Evolutionary conservation across 2,113 vertebrate genomes (phyloP).

Genomic region (Pandion haliaetus): DNA sequence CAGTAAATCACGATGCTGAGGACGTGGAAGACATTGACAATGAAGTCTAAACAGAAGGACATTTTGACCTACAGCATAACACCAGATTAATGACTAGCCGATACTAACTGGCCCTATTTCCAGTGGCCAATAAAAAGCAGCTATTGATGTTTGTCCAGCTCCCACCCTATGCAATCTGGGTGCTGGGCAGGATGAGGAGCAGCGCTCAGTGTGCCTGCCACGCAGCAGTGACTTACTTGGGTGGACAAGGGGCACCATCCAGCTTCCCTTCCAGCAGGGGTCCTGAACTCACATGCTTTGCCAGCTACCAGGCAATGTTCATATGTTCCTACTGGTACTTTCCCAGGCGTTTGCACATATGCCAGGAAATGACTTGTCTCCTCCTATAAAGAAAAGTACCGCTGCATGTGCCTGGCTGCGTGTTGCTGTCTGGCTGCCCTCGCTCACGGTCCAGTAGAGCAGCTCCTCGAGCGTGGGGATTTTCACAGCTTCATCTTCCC

Average conservation of each 20-base stretch:
- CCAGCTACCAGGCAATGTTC: background rate
- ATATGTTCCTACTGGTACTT: background rate
- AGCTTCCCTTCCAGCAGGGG: background rate
- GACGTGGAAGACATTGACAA: slow-evolving; percentile 41
- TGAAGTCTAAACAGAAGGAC: slow-evolving; percentile 56
- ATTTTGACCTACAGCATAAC: slow-evolving; percentile 57
- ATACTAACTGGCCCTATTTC: background rate
- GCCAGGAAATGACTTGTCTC: background rate
- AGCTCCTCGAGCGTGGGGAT: background rate
- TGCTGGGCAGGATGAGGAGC: background rate
- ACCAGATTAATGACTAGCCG: slow-evolving; percentile 26
- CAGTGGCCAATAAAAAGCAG: background rate
- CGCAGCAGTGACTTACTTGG: background rate
- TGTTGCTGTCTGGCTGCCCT: background rate
- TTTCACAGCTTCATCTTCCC: background rate
- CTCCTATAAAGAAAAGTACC: background rate
- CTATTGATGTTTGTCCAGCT: slow-evolving; percentile 19
- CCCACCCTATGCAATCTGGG: background rate
- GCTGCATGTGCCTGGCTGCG: background rate
- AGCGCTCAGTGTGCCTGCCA: background rate
- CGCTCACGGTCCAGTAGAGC: background rate
- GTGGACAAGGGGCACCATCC: background rate
- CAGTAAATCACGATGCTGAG: slow-evolving; percentile 45
- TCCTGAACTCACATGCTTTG: background rate
- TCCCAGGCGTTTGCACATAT: background rate